Conservation (phyloP, 2,113 vertebrate species). For the Hippolais icterina region DNA sequence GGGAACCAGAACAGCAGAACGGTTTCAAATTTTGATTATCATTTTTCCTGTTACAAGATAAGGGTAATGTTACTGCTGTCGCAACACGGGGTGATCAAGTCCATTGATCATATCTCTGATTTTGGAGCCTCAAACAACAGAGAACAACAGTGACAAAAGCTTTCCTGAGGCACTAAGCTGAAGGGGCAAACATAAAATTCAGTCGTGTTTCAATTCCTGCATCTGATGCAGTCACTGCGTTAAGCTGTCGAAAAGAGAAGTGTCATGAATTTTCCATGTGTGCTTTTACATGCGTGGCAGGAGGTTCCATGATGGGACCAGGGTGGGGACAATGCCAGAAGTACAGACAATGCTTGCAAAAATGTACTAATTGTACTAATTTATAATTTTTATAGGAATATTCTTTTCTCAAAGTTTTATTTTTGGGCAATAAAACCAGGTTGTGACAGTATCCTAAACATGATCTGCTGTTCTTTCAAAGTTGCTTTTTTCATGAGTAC, state of each 20-base stretch:
- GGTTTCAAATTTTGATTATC: not conserved
- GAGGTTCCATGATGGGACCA: not conserved
- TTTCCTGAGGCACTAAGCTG: not conserved
- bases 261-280: not conserved
- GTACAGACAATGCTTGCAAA: not conserved
- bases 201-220: not conserved
- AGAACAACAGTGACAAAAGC: not conserved
- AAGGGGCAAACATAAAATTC: not conserved
- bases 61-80: not conserved
- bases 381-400: not conserved
- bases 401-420: not conserved
- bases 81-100: accelerated
- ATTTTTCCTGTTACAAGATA: not conserved
- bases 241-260: not conserved
- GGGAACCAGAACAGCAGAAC: not conserved
- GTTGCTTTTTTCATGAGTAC: not conserved
- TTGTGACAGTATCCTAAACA: not conserved
- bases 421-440: not conserved
- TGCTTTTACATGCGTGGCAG: not conserved
- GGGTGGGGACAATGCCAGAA: not conserved
- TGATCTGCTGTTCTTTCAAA: not conserved
- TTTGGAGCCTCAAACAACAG: not conserved
- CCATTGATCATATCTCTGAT: not conserved
- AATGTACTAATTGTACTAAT: not conserved
- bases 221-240: not conserved